Evolutionary conservation across 2,797 vertebrate species (phyloP).

Genomic region (Myiotriccus ornatus): DNA sequence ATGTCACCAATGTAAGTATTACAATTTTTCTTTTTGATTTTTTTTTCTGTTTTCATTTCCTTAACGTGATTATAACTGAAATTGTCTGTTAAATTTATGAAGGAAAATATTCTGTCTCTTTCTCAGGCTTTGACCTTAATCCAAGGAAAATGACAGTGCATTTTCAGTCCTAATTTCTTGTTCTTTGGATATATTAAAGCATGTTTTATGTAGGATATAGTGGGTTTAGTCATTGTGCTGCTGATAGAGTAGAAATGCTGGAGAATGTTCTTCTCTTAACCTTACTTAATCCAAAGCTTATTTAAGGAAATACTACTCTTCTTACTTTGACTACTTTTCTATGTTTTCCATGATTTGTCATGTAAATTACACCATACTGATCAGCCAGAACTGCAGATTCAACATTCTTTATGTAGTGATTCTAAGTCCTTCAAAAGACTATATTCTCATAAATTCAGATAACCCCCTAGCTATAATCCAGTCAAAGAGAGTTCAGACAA

Average conservation of each 20-base stretch:
- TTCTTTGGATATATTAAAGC: background rate
- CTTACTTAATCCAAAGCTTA: background rate
- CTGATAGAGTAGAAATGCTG: background rate
- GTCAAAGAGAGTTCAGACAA: background rate
- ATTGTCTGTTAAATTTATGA: background rate
- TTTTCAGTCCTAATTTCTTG: background rate
- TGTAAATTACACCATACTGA: background rate
- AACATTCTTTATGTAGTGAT: background rate
- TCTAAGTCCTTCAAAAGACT: background rate
- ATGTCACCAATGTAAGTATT: slow-evolving; percentile 93
- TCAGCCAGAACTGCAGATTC: background rate
- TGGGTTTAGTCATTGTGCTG: background rate
- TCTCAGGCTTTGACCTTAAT: background rate
- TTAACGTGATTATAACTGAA: background rate
- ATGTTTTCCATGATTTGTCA: background rate
- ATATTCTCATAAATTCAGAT: background rate
- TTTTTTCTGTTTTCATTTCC: background rate
- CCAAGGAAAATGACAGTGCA: background rate
- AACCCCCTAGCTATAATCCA: background rate
- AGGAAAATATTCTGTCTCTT: background rate
- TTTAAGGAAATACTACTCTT: background rate
- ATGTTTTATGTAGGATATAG: background rate
- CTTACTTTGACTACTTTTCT: slow-evolving; percentile 1
- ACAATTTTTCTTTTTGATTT: slow-evolving; percentile 10
- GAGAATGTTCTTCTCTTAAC: background rate